Conservation (phyloP, 2,113 vertebrate genomes). For the Ochotona princeps region DNA sequence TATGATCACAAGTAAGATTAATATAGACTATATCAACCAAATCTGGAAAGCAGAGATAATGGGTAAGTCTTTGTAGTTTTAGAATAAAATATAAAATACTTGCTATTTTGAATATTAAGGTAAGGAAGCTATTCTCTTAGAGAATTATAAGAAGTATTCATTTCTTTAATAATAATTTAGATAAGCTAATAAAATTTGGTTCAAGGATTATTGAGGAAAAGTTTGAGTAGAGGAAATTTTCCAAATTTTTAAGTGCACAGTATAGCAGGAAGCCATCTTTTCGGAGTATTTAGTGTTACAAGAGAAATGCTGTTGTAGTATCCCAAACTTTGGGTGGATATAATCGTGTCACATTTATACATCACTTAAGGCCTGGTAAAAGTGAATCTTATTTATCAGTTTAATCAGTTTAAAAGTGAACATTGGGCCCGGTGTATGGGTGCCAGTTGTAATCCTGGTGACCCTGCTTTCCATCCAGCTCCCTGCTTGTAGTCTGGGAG, state of each 20-base stretch:
- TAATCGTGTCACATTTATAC: neutral
- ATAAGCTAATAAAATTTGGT: neutral
- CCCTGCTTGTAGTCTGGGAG: no score
- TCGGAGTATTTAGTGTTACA: neutral
- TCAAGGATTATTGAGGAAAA: neutral
- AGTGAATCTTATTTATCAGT: neutral
- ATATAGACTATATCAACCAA: neutral
- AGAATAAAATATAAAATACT: neutral
- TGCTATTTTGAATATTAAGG: neutral
- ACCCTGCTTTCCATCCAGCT: no score
- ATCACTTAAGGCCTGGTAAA: neutral
- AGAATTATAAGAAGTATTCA: neutral
- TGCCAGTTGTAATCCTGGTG: no score
- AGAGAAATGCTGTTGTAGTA: neutral
- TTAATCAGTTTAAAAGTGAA: neutral
- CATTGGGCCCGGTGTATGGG: no score
- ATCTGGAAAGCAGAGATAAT: neutral
- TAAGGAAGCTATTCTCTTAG: neutral
- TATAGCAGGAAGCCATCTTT: neutral
- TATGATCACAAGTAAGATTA: neutral
- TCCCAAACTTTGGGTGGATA: neutral
- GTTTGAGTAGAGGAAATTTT: neutral
- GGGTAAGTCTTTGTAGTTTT: neutral
- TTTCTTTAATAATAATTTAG: neutral
- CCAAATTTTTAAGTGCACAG: neutral